phyloP scores from a whole-genome alignment of 2,113 vertebrate species.

The Notothenia rossii region DNA sequence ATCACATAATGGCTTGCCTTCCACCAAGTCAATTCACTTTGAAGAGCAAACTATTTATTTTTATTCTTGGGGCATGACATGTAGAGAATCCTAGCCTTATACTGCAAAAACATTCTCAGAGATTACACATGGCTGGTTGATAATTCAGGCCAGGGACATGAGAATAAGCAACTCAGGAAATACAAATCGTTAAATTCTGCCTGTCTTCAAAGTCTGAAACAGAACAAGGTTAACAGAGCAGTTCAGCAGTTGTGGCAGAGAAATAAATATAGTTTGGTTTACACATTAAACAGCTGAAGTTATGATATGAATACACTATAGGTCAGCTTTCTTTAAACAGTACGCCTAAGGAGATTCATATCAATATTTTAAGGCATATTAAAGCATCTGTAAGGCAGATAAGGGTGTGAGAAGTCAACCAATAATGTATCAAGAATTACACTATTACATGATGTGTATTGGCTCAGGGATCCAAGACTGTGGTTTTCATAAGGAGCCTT shows the following conservation, averaged over 20 bases:
- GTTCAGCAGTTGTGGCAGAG: no score
- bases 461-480: neutral
- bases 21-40: neutral
- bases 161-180: neutral
- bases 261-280: no score
- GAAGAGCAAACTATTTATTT: neutral
- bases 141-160: no score
- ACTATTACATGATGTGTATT: neutral
- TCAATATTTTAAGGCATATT: neutral
- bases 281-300: neutral
- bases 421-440: neutral
- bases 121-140: neutral
- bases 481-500: neutral
- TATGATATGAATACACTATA: neutral
- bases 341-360: no score
- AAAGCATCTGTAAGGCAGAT: no score
- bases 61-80: neutral
- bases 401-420: neutral
- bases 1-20: neutral
- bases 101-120: neutral
- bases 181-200: no score
- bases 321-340: neutral
- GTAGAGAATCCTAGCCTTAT: neutral
- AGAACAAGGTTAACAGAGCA: no score
- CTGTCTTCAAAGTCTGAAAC: no score